Evolutionary conservation across 2,888 invertebrate genomes (phyloP), one percentile per base, ranked within the genome.

Genomic region (Drosophila vallismaia): DNA sequence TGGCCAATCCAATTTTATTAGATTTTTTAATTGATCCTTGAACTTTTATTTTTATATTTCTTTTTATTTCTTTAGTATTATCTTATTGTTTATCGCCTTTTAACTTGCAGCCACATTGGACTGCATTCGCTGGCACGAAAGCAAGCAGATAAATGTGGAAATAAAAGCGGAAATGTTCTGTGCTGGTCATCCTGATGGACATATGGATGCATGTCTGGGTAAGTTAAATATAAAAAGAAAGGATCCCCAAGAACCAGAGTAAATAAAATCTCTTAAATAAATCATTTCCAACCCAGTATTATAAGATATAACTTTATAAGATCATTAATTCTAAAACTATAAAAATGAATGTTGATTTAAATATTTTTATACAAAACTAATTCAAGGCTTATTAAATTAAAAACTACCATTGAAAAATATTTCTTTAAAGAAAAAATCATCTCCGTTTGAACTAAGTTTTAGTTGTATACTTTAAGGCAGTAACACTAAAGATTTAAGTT

Each of bases 151-250:
- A 50, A 94, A 94, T 3, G 95, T 97, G 0, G 95, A 96, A 78
- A 90, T 96, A 85, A 93, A 94, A 92, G 85, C 94, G 89, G 95
- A 95, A 92, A 96, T 96, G 96, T 94, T 97, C 77, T 97, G 97
- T 91, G 97, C 96, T 0, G 96, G 96, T 6, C 96, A 96, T 86
- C 94, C 95, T 0, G 95, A 95, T 76, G 97, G 97, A 0, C 94
- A 95, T 76, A 95, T 95, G 86, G 96, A 97, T 79, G 96, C 96
- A 4, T 96, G 96, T 77, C 92, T 96, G 86, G 96, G 94, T 94
- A 91, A 77, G 82, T 44, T 19, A 5, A n/a, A 38, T 28, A 19
- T 19, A 19, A 19, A 19, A 19, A 19, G 19, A 19, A 19, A 19
- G 19, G 19, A 2, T 19, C 19, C 19, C 19, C 19, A 19, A 19